Conservation (phyloP, 92 coral and sea anemone genomes). For the Bergia sp. region DNA sequence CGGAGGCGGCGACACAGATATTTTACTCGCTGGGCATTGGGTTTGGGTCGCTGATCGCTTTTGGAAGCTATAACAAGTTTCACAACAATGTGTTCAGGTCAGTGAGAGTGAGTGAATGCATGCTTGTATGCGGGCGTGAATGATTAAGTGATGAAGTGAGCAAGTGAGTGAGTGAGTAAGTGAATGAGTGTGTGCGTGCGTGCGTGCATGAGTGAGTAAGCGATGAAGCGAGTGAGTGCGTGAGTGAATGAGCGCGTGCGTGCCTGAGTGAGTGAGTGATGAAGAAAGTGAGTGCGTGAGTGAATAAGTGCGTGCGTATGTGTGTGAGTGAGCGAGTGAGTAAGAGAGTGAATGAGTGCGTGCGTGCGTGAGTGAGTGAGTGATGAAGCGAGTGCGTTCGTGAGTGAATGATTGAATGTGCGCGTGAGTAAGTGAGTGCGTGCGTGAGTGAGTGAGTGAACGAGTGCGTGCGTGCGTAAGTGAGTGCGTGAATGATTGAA, state of each 20-base stretch:
- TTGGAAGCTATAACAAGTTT: constrained; percentile 95
- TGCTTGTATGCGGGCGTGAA: no score
- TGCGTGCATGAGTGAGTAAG: no score
- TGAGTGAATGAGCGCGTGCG: no score
- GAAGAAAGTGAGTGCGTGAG: not conserved
- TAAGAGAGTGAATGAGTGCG: not conserved
- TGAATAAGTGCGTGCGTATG: not conserved
- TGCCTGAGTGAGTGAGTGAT: no score
- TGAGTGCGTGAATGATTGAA: no score
- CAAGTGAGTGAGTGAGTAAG: not conserved
- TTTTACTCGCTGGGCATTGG: constrained; percentile 99
- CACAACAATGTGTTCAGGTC: constrained; percentile 96
- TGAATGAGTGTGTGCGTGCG: no score
- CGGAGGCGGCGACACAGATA: constrained; percentile 95
- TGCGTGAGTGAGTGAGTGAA: no score
- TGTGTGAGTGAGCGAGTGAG: not conserved
- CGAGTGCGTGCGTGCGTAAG: no score
- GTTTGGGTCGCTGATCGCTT: constrained; percentile 95
- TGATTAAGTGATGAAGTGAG: not conserved
- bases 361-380: no score
- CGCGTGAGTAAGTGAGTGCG: not conserved
- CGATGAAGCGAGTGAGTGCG: no score
- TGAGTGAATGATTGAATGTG: not conserved
- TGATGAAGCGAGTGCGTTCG: no score
- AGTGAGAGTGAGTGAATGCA: constrained; percentile 17